Conservation (phyloP, 1,140 invertebrate genomes). For the Drosophila eugracilis region DNA sequence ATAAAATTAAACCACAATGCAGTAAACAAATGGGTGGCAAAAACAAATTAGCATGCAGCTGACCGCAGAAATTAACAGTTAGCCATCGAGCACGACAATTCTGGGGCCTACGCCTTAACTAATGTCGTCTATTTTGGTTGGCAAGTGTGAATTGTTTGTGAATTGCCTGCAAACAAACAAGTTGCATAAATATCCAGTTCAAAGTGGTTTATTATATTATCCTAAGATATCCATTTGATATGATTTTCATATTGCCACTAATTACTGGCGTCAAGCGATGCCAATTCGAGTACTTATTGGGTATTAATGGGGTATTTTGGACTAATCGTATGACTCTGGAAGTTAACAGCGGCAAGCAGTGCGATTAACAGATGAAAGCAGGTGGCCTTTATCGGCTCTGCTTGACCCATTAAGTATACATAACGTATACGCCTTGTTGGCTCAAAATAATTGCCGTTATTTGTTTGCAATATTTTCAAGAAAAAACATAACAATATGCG, state of each 20-base stretch:
- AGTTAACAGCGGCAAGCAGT: slow-evolving; percentile 37
- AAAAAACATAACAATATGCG: slow-evolving; percentile 3
- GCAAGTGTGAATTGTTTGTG: slow-evolving; percentile 26
- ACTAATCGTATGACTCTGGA: neutral
- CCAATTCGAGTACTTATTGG: neutral
- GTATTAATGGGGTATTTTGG: neutral
- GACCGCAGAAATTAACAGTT: slow-evolving; percentile 33
- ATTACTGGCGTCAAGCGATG: slow-evolving; percentile 8
- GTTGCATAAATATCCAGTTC: slow-evolving; percentile 39
- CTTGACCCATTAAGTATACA: slow-evolving; percentile 12
- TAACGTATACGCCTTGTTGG: slow-evolving; percentile 21
- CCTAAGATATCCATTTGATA: slow-evolving; percentile 12
- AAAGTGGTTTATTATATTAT: slow-evolving; percentile 14
- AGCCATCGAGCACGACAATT: slow-evolving; percentile 9
- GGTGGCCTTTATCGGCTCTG: neutral
- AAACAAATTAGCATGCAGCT: slow-evolving; percentile 20
- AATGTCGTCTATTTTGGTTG: slow-evolving; percentile 24
- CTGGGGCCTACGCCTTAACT: slow-evolving; percentile 2
- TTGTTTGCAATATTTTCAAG: slow-evolving; percentile 28
- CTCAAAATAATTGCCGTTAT: slow-evolving; percentile 19
- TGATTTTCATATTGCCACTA: slow-evolving; percentile 29
- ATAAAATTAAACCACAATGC: slow-evolving; percentile 3
- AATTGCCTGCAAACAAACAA: slow-evolving; percentile 27
- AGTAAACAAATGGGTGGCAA: slow-evolving; percentile 27
- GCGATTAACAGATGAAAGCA: slow-evolving; percentile 18